Evolutionary conservation across 1,140 invertebrate species (phyloP).

Genomic region (Zaprionus kolodkinae): DNA sequence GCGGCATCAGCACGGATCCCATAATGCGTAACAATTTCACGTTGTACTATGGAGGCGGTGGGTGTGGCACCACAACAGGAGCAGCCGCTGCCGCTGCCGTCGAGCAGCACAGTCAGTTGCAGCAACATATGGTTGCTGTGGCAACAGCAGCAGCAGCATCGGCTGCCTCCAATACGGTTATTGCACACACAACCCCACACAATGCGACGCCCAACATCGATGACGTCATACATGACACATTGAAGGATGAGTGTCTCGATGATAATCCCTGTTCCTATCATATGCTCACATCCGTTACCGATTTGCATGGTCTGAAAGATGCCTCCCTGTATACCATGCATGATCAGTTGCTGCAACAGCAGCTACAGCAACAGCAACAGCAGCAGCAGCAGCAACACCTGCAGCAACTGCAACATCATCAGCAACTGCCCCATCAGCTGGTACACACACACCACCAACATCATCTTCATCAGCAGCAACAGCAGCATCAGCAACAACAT

Average conservation of each 20-base stretch:
- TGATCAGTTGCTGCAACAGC: constrained; percentile 54
- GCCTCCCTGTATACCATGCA: constrained; percentile 51
- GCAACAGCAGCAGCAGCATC: constrained; percentile 58
- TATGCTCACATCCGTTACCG: constrained; percentile 69
- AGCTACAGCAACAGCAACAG: constrained; percentile 52
- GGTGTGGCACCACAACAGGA: constrained; percentile 14
- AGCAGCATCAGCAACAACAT: constrained; percentile 49
- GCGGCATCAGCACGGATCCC: constrained; percentile 65
- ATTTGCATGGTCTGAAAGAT: constrained; percentile 69
- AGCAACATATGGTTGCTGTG: constrained; percentile 59
- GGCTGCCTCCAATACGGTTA: constrained; percentile 51
- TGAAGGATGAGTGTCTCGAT: constrained; percentile 81
- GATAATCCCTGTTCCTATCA: constrained; percentile 71
- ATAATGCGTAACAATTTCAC: constrained; percentile 79
- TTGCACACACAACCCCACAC: constrained; percentile 39
- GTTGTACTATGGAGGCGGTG: constrained; percentile 65
- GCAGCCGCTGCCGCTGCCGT: constrained; percentile 1
- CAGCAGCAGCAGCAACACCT: constrained; percentile 48
- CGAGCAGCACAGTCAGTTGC: constrained; percentile 50
- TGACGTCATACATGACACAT: constrained; percentile 82
- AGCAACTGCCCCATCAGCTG: constrained; percentile 47
- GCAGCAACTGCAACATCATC: constrained; percentile 49
- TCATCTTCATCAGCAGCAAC: constrained; percentile 49
- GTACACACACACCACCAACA: constrained; percentile 27
- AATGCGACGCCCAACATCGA: constrained; percentile 67